Percentiles rank a stretch among this genome's conserved stretches.
Conservation (phyloP, 1,140 invertebrate species). For the Platyscapa corneri region DNA sequence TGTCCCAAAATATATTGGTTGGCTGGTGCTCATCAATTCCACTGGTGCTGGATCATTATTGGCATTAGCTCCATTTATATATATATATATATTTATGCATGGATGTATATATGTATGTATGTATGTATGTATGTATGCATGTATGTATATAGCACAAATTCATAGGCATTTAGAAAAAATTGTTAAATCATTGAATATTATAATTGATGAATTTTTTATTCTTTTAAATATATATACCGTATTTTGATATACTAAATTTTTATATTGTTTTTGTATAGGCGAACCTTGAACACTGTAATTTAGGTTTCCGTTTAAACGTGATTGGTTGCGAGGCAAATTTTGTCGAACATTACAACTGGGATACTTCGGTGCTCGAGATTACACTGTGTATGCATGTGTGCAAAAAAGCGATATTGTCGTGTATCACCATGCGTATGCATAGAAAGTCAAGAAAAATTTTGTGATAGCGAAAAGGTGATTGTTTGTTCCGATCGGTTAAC, state of each 20-base stretch:
- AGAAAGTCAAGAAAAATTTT: constrained; percentile 20
- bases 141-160: background rate
- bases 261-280: background rate
- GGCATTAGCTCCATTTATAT: too few relatives aligned
- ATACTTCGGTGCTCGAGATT: background rate
- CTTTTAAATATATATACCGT: background rate
- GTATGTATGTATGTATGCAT: too few relatives aligned
- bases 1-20: too few relatives aligned
- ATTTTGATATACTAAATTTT: background rate
- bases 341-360: background rate
- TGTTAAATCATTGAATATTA: background rate
- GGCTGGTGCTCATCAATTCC: too few relatives aligned
- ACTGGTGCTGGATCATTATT: too few relatives aligned
- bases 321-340: background rate
- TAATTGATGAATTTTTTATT: constrained; percentile 4
- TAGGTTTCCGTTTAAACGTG: background rate
- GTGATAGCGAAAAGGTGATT: constrained; percentile 32
- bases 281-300: background rate
- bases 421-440: constrained; percentile 8
- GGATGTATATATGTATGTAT: too few relatives aligned
- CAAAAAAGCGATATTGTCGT: background rate
- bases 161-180: background rate
- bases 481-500: constrained; percentile 17
- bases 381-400: background rate
- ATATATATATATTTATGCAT: too few relatives aligned